Evolutionary conservation across 1,140 invertebrate genomes (phyloP).

Genomic region (Pseudobourletiella spinata): DNA sequence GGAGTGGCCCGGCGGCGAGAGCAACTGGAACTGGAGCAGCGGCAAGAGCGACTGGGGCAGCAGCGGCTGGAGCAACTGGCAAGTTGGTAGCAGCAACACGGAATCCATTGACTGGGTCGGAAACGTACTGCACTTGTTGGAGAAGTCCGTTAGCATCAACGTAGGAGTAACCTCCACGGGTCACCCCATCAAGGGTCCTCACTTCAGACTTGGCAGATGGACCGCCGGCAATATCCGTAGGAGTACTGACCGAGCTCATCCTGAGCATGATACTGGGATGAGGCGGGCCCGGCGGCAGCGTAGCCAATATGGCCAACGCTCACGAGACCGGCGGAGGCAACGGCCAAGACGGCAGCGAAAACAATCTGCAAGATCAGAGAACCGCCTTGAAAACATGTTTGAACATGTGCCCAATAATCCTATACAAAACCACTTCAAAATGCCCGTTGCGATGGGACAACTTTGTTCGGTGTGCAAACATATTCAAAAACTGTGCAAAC

Average conservation of each 20-base stretch:
- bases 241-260: too few relatives aligned
- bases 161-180: conserved; percentile 47
- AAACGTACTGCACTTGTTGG: conserved; percentile 52
- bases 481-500: too few relatives aligned
- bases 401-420: too few relatives aligned
- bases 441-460: too few relatives aligned
- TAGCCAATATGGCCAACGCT: not conserved
- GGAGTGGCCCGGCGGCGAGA: too few relatives aligned
- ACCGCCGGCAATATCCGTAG: conserved; percentile 40
- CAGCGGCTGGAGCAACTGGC: conserved; percentile 41
- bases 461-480: too few relatives aligned
- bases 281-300: conserved; percentile 13
- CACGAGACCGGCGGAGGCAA: conserved; percentile 18
- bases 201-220: conserved; percentile 39
- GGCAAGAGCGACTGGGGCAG: too few relatives aligned
- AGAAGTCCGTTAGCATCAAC: conserved; percentile 57
- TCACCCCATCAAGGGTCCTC: conserved; percentile 38
- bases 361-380: conserved; percentile 20
- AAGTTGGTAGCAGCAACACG: conserved; percentile 55
- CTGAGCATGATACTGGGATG: too few relatives aligned
- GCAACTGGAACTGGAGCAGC: too few relatives aligned
- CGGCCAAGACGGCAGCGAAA: conserved; percentile 25
- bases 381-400: too few relatives aligned
- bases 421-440: too few relatives aligned
- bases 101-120: conserved; percentile 55